These are phyloP conservation scores for Acanthochromis polyacanthus DNA, from an alignment of 2,113 vertebrate genomes.

Conservation along the genomic window DNA sequence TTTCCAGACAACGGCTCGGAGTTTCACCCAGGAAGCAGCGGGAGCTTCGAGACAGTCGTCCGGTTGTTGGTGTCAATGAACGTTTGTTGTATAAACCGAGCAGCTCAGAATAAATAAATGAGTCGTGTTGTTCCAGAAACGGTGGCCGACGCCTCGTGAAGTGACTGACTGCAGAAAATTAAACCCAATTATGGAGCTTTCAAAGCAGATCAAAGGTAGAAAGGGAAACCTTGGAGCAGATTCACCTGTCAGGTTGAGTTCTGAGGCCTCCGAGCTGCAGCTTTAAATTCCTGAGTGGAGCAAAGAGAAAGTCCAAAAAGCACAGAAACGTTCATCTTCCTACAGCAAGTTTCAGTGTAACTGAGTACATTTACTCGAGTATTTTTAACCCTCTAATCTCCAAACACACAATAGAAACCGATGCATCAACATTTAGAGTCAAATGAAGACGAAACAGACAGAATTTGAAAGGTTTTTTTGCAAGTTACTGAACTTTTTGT, in stretches of 20 bases:
- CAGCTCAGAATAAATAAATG: background rate
- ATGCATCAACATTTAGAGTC: too few relatives aligned
- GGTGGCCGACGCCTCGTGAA: background rate
- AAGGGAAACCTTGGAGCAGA: too few relatives aligned
- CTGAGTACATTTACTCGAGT: too few relatives aligned
- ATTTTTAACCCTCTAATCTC: too few relatives aligned
- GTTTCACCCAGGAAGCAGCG: constrained; percentile 39
- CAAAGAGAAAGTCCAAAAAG: background rate
- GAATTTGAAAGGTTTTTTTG: too few relatives aligned
- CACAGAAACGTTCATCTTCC: too few relatives aligned
- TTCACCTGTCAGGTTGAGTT: constrained; percentile 34
- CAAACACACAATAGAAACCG: too few relatives aligned
- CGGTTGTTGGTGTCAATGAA: constrained; percentile 39
- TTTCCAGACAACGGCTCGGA: constrained; percentile 52
- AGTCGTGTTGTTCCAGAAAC: background rate
- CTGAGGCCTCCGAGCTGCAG: constrained; percentile 6
- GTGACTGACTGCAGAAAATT: constrained; percentile 18
- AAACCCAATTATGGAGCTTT: constrained; percentile 13
- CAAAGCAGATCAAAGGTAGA: constrained; percentile 1
- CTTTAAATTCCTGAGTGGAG: constrained; percentile 56
- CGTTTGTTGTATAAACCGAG: constrained; percentile 11
- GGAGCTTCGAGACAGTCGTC: background rate
- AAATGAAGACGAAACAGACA: too few relatives aligned
- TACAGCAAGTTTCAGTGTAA: too few relatives aligned
- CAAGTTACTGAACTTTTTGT: too few relatives aligned